Percentiles rank a stretch among this genome's conserved stretches.
phyloP scores from a whole-genome alignment of 2,888 invertebrate species.

The Himalopsyche anomala region DNA sequence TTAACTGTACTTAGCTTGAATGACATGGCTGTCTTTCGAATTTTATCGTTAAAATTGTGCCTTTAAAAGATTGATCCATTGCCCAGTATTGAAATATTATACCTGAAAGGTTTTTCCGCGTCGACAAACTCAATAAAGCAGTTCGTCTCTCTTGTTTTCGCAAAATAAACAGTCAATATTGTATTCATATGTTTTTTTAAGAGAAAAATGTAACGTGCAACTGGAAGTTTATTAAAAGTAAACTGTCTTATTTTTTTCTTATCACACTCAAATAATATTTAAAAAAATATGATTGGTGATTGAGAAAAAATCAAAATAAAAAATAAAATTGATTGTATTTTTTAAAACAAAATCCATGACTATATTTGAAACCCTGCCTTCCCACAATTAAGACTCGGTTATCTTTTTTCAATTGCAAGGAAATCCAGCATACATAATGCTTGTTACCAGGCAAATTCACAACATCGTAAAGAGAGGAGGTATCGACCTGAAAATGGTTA shows the following conservation, averaged over 20 bases:
- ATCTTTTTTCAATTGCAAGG: too few relatives aligned
- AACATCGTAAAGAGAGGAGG: too few relatives aligned
- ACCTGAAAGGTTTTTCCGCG: constrained; percentile 18
- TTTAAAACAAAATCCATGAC: too few relatives aligned
- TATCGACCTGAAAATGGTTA: too few relatives aligned
- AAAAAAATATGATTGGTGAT: too few relatives aligned
- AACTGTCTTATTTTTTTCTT: neutral
- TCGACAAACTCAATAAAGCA: constrained; percentile 29
- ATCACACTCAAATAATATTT: too few relatives aligned
- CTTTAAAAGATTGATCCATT: constrained; percentile 15
- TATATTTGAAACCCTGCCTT: too few relatives aligned
- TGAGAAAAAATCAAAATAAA: too few relatives aligned
- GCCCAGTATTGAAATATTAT: neutral
- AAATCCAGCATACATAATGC: too few relatives aligned
- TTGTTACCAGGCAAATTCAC: too few relatives aligned
- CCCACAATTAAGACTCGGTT: too few relatives aligned
- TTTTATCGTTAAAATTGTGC: neutral
- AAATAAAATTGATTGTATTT: too few relatives aligned
- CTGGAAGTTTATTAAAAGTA: neutral
- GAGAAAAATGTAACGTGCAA: neutral
- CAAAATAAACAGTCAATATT: neutral
- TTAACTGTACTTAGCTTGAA: neutral
- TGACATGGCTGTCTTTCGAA: neutral
- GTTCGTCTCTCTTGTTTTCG: neutral
- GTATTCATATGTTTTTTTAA: neutral